Percentiles rank a stretch among this genome's conserved stretches.
Evolutionary conservation across 2,113 vertebrate genomes (phyloP).

Genomic region (Phylloscopus trochiloides): DNA sequence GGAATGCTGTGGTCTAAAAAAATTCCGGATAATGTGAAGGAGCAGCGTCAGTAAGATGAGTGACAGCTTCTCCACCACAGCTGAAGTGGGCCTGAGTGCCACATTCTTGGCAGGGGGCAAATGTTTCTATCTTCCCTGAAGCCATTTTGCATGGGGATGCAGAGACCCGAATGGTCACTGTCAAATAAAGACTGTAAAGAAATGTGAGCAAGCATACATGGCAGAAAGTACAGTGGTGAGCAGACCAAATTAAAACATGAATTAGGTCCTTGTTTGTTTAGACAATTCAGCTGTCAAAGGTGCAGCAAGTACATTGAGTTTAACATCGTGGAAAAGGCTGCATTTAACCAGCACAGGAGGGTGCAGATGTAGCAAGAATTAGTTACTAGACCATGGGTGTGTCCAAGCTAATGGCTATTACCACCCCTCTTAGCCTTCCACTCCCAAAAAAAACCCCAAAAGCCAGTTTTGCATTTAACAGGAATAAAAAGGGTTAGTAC

Average conservation of each 20-base stretch:
- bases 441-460: background rate
- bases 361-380: background rate
- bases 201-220: background rate
- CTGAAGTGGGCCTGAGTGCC: background rate
- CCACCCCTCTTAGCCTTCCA: background rate
- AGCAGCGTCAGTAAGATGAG: background rate
- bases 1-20: background rate
- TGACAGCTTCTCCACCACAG: background rate
- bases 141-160: rapidly evolving
- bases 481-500: background rate
- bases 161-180: background rate
- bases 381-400: background rate
- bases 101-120: background rate
- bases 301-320: background rate
- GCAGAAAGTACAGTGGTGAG: background rate
- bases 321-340: background rate
- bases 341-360: background rate
- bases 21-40: background rate
- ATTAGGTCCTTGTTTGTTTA: background rate
- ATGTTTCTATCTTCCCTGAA: background rate
- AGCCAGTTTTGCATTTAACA: background rate
- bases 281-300: background rate
- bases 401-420: background rate
- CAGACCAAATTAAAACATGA: background rate
- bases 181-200: background rate